Base-by-base conservation (phyloP, 2,888 invertebrate species). In the Baccha elongata region DNA sequence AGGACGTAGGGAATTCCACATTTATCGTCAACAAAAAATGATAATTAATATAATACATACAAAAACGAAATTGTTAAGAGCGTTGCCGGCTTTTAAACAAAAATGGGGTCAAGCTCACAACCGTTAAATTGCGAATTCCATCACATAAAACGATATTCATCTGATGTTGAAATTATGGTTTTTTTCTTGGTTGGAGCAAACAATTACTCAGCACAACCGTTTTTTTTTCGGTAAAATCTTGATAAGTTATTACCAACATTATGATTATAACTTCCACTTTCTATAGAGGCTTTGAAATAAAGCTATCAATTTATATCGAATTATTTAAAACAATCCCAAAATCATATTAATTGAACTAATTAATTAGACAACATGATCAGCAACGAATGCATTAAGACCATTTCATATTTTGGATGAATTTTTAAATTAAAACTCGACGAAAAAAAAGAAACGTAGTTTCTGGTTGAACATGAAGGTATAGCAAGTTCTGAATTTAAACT, bases 331-430 rank as follows among this genome's bases (percentile, higher is more conserved):
- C 2, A n/a, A n/a, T n/a, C n/a, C 35, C 11, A 35, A 23, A 46
- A 21, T 23, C 23, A 48, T 8, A 13, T 7, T 15, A 26, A 48
- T 48, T 26, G 13, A 26, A 15, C 23, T n/a, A 23, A 13, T 50
- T 23, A 19, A 68, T 26, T 17, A 29, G 8, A 5, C n/a, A 44
- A 60, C 29, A 13, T 50, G 29, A 3, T 35, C 11, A 13, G n/a
- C n/a, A 17, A 37, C 29, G 13, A 55, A 75, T 71, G 64, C 69
- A 71, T 55, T 64, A 53, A 48, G 19, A 40, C 3, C n/a, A 52
- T 8, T n/a, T n/a, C 6, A 32, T 17, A 19, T 11, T 32, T 52
- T 13, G 19, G 11, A 44, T 8, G 8, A 2, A 26, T n/a, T 58
- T 52, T 42, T 21, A 23, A 35, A 35, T n/a, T 13, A n/a, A 17